A percentile compares a stretch with the other conserved stretches of the same genome.
phyloP scores from a whole-genome alignment of 1,140 invertebrate genomes.

The Rhysida immarginata region DNA sequence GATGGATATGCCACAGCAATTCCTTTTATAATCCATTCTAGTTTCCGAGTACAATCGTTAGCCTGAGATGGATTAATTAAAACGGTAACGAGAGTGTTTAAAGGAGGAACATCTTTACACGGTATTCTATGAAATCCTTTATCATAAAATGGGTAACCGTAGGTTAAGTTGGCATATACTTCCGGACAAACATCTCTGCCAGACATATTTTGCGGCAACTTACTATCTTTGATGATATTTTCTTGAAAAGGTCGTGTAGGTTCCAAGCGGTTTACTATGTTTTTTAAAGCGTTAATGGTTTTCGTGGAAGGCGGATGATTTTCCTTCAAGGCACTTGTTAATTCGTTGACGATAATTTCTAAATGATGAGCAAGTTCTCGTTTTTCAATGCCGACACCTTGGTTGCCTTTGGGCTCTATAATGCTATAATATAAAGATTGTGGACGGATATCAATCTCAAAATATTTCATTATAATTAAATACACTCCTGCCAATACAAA shows the following conservation, averaged over 20 bases:
- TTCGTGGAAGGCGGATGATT: not conserved
- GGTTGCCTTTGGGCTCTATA: not conserved
- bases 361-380: not conserved
- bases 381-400: not conserved
- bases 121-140: not conserved
- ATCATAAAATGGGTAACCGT: not conserved
- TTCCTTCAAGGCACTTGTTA: not conserved
- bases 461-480: not conserved
- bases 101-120: not conserved
- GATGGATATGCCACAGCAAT: not conserved
- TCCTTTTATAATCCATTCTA: not conserved
- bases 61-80: not conserved
- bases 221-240: not conserved
- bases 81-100: not conserved
- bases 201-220: not conserved
- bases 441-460: not conserved
- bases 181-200: not conserved
- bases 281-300: not conserved
- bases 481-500: not conserved
- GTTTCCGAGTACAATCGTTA: not conserved
- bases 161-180: not conserved
- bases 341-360: not conserved
- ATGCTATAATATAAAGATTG: not conserved
- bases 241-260: not conserved
- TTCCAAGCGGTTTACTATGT: not conserved